Conservation (phyloP, 2,797 vertebrate genomes). For the Chloroceryle inda region DNA sequence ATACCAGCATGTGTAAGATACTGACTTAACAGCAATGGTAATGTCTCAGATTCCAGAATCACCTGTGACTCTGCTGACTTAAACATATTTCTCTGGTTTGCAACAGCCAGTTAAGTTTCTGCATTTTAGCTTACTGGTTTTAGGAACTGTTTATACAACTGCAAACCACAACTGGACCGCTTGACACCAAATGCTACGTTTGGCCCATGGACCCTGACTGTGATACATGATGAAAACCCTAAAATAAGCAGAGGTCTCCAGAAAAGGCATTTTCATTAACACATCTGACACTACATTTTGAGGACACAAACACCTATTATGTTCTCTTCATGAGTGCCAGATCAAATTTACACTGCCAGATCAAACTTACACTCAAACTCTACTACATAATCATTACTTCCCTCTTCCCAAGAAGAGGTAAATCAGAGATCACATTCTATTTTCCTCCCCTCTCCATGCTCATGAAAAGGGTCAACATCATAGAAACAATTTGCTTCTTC, state of each 20-base stretch:
- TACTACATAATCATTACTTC: not conserved
- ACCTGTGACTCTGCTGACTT: not conserved
- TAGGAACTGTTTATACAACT: not conserved
- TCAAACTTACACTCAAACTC: not conserved
- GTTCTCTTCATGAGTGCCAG: not conserved
- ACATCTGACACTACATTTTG: not conserved
- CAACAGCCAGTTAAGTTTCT: not conserved
- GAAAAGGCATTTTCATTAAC: not conserved
- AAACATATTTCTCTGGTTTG: not conserved
- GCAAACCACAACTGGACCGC: not conserved
- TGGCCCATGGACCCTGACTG: not conserved
- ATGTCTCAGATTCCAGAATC: not conserved
- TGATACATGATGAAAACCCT: not conserved
- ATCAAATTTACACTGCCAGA: not conserved
- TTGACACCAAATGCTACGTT: not conserved
- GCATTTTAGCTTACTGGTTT: not conserved
- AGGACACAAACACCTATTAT: constrained; percentile 6
- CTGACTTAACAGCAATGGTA: not conserved
- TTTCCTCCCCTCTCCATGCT: not conserved
- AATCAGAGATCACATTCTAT: not conserved
- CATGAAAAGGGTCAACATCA: not conserved
- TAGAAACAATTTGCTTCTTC: not conserved
- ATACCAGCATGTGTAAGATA: not conserved
- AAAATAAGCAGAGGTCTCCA: not conserved
- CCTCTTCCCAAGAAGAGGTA: not conserved